Evolutionary conservation across 2,797 vertebrate genomes (phyloP).

Genomic region (Poecilia picta): DNA sequence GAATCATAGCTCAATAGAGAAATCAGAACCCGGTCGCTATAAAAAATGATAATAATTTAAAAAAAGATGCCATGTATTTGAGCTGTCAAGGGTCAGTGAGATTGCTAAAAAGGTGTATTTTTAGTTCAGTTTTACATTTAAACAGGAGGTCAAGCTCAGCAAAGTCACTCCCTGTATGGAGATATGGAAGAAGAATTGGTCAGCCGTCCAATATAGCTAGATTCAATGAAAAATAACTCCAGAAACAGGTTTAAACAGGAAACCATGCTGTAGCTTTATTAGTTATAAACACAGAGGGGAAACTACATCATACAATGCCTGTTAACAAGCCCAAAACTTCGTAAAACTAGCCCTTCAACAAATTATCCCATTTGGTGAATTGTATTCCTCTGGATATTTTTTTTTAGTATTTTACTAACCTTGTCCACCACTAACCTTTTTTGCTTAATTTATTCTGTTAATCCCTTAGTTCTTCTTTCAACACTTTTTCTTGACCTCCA

Average conservation of each 20-base stretch:
- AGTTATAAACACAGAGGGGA: not conserved
- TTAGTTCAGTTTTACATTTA: not conserved
- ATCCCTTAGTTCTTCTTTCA: not conserved
- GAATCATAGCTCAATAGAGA: not conserved
- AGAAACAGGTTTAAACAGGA: not conserved
- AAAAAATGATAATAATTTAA: not conserved
- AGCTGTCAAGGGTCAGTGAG: too few relatives aligned
- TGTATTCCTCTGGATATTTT: not conserved
- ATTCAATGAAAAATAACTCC: not conserved
- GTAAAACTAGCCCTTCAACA: not conserved
- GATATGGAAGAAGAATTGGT: not conserved
- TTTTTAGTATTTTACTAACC: not conserved
- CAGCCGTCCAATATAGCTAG: not conserved
- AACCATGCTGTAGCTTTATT: not conserved
- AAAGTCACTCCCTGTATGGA: not conserved
- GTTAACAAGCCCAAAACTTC: not conserved
- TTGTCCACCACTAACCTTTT: not conserved
- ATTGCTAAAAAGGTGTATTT: not conserved
- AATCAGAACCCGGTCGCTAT: not conserved
- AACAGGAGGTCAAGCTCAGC: not conserved
- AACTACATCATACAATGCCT: not conserved
- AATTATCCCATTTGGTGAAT: not conserved
- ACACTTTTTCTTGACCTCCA: slow-evolving; percentile 17
- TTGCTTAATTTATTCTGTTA: not conserved
- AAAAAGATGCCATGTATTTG: not conserved